Conservation (phyloP, 1,140 invertebrate genomes). For the Battus philenor region DNA sequence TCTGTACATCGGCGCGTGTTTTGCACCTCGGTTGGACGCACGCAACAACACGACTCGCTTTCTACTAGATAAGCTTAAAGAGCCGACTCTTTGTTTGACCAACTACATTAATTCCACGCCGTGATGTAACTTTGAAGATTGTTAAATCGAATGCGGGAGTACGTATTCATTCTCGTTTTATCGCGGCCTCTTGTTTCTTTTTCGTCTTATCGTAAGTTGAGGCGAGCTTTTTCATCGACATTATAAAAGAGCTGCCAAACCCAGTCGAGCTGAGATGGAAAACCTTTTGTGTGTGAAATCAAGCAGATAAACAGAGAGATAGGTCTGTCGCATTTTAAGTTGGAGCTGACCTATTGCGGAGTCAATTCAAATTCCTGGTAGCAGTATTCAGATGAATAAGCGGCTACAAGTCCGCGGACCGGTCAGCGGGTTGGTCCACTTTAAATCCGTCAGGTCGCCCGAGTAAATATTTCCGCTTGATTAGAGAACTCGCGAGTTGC, state of each 20-base stretch:
- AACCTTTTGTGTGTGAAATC: slow-evolving; percentile 24
- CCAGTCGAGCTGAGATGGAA: slow-evolving; percentile 17
- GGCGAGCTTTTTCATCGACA: slow-evolving; percentile 4
- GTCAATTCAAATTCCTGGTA: slow-evolving; percentile 40
- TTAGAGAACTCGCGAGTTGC: slow-evolving; percentile 50
- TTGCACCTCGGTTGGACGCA: slow-evolving; percentile 32
- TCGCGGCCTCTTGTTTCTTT: slow-evolving; percentile 31
- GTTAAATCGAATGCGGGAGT: slow-evolving; percentile 51
- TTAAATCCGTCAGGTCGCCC: slow-evolving; percentile 33
- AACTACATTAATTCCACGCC: slow-evolving; percentile 54
- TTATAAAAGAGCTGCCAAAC: slow-evolving; percentile 15
- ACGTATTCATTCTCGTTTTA: slow-evolving; percentile 31
- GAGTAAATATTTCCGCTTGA: slow-evolving; percentile 67
- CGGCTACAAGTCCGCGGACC: slow-evolving; percentile 23
- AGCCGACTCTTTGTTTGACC: slow-evolving; percentile 45
- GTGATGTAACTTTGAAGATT: slow-evolving; percentile 44
- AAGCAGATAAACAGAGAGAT: slow-evolving; percentile 25
- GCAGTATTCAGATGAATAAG: slow-evolving; percentile 33
- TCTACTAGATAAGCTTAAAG: slow-evolving; percentile 49
- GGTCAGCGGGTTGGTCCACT: slow-evolving; percentile 24
- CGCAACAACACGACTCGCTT: slow-evolving; percentile 37
- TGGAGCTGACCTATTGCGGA: slow-evolving; percentile 28
- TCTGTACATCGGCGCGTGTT: slow-evolving; percentile 42
- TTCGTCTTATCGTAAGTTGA: slow-evolving; percentile 13
- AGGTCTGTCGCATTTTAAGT: slow-evolving; percentile 23